These are phyloP conservation scores for Parnassius glacialis DNA, from an alignment of 2,888 invertebrate species.

Conservation along the genomic window DNA sequence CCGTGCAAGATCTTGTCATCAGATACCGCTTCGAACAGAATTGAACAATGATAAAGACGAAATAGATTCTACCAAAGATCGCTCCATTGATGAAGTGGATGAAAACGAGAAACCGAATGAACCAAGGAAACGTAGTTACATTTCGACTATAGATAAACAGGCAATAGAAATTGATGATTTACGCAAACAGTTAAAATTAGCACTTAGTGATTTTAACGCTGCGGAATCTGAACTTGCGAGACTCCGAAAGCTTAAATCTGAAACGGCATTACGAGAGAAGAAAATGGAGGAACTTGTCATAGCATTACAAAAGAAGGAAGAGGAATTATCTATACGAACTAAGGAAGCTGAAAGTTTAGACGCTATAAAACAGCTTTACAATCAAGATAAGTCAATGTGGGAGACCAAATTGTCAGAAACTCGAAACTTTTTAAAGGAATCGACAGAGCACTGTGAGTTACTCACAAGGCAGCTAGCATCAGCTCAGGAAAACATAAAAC, in stretches of 20 bases:
- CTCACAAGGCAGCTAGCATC: slow-evolving; percentile 84
- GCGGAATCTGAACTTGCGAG: slow-evolving; percentile 88
- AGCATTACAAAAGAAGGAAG: slow-evolving; percentile 88
- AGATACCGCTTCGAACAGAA: slow-evolving; percentile 73
- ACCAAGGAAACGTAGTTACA: slow-evolving; percentile 75
- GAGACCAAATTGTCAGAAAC: slow-evolving; percentile 84
- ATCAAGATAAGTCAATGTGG: slow-evolving; percentile 84
- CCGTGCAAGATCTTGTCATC: slow-evolving; percentile 81
- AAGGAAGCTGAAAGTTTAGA: slow-evolving; percentile 85
- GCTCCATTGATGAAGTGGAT: slow-evolving; percentile 54
- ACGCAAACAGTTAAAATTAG: slow-evolving; percentile 84
- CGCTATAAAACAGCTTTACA: slow-evolving; percentile 81
- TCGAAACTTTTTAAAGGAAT: slow-evolving; percentile 84
- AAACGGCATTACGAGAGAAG: slow-evolving; percentile 86
- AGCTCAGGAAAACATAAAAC: slow-evolving; percentile 84
- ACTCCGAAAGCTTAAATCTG: slow-evolving; percentile 85
- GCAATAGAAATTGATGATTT: slow-evolving; percentile 85
- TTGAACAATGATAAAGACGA: slow-evolving; percentile 77
- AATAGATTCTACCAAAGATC: slow-evolving; percentile 76
- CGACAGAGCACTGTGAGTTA: slow-evolving; percentile 83
- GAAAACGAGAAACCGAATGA: slow-evolving; percentile 75
- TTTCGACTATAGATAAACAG: slow-evolving; percentile 83
- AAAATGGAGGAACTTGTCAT: slow-evolving; percentile 89
- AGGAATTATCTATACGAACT: slow-evolving; percentile 85
- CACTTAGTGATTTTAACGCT: slow-evolving; percentile 82